These are phyloP conservation scores for Glaucidium brasilianum DNA, from an alignment of 2,113 vertebrate species.

Conservation along the genomic window DNA sequence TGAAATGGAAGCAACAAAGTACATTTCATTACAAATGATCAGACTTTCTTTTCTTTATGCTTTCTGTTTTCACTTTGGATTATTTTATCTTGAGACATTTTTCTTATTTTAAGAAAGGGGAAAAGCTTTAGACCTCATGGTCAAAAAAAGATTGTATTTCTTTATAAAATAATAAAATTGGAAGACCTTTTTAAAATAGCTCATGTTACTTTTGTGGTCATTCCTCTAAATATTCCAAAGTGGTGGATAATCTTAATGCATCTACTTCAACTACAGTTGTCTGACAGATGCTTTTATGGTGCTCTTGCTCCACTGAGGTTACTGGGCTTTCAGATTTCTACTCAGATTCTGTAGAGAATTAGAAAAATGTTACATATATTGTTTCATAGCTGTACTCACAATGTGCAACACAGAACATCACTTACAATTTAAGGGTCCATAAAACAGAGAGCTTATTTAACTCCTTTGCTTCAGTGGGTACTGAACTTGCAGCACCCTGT, in stretches of 20 bases:
- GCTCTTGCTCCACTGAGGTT: conserved; percentile 40
- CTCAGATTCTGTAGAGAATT: conserved; percentile 45
- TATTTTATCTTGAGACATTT: neutral
- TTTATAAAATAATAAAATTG: conserved; percentile 19
- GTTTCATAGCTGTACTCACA: conserved; percentile 42
- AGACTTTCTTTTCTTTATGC: neutral
- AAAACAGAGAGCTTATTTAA: conserved; percentile 69
- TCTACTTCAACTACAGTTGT: neutral
- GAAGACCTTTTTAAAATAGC: neutral
- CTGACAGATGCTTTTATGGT: conserved; percentile 58
- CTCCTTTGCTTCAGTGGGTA: conserved; percentile 30
- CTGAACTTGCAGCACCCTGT: neutral
- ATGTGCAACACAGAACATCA: conserved; percentile 38
- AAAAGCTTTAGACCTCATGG: neutral
- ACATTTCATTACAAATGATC: neutral
- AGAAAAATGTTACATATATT: conserved; percentile 37
- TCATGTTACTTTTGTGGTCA: neutral
- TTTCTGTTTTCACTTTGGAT: neutral
- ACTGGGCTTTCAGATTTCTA: conserved; percentile 55
- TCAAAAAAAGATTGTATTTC: neutral
- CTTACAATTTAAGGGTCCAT: conserved; percentile 60
- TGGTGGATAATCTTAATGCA: conserved; percentile 38
- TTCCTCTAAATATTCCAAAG: conserved; percentile 35
- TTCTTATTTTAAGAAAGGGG: neutral
- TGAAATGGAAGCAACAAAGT: neutral